These are phyloP conservation scores for Lasioglossum vierecki DNA, from an alignment of 2,888 invertebrate genomes.

Conservation along the genomic window DNA sequence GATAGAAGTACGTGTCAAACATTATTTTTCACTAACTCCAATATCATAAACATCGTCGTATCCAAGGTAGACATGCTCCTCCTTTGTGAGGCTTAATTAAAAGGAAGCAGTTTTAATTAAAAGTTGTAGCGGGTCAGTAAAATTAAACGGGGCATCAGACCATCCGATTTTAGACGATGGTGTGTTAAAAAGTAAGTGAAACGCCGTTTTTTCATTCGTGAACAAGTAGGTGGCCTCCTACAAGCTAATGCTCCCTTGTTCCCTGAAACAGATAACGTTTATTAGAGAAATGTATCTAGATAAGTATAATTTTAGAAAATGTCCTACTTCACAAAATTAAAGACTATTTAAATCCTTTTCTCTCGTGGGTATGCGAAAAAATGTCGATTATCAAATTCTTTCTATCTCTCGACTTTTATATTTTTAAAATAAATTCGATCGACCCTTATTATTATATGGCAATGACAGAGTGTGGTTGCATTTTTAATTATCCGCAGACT, in stretches of 20 bases:
- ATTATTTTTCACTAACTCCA: not conserved
- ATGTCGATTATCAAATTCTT: not conserved
- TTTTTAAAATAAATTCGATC: no score
- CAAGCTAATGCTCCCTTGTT: not conserved
- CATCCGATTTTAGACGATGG: not conserved
- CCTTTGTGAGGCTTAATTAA: not conserved
- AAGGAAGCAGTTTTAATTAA: constrained; percentile 3
- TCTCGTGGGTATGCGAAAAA: not conserved
- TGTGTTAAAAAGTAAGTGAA: not conserved
- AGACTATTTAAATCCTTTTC: not conserved
- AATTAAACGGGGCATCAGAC: not conserved
- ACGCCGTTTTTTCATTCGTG: not conserved
- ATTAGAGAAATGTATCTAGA: not conserved
- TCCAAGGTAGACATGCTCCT: not conserved
- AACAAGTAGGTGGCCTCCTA: not conserved
- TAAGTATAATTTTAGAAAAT: no score
- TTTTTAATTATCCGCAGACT: no score
- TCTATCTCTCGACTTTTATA: no score
- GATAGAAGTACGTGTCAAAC: not conserved
- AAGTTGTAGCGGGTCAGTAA: constrained; percentile 1
- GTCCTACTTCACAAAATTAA: not conserved
- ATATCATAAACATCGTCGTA: not conserved
- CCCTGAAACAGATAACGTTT: not conserved
- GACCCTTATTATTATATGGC: no score
- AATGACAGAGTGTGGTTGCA: no score